Conservation (phyloP, 2,888 invertebrate genomes). For the Cheilosia urbana region DNA sequence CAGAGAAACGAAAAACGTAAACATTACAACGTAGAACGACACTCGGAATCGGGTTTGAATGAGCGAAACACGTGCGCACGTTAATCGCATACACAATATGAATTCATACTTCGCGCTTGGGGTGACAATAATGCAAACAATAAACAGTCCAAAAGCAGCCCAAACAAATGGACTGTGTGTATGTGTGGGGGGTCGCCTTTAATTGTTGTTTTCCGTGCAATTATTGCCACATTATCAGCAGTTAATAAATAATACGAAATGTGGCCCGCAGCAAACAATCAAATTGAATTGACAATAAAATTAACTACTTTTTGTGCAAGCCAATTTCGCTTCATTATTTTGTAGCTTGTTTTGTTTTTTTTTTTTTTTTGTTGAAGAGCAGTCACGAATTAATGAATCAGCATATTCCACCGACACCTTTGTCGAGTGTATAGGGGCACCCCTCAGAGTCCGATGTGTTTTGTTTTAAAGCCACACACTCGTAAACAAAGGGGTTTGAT, state of each 20-base stretch:
- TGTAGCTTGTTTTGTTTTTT: neutral
- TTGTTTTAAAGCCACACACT: slow-evolving; percentile 7
- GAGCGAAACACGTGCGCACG: slow-evolving; percentile 34
- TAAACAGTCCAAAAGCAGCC: slow-evolving; percentile 21
- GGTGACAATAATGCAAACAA: slow-evolving; percentile 41
- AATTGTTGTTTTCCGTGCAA: slow-evolving; percentile 59
- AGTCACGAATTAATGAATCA: slow-evolving; percentile 57
- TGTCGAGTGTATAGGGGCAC: neutral
- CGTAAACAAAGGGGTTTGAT: slow-evolving; percentile 4
- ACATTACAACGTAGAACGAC: neutral
- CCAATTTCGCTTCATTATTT: slow-evolving; percentile 6
- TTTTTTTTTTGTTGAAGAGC: slow-evolving; percentile 7
- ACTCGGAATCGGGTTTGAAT: neutral
- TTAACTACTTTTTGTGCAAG: slow-evolving; percentile 38
- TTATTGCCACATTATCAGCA: slow-evolving; percentile 68
- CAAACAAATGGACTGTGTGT: neutral
- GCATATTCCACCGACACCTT: slow-evolving; percentile 52
- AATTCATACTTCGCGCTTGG: slow-evolving; percentile 21
- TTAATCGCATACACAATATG: slow-evolving; percentile 1
- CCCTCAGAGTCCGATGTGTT: neutral
- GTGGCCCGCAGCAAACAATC: slow-evolving; percentile 25
- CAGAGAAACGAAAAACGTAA: neutral
- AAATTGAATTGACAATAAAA: slow-evolving; percentile 64
- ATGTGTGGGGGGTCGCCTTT: neutral
- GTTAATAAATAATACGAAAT: slow-evolving; percentile 54